Evolutionary conservation across 1,140 invertebrate genomes (phyloP).

Genomic region (Drosophila rufa): DNA sequence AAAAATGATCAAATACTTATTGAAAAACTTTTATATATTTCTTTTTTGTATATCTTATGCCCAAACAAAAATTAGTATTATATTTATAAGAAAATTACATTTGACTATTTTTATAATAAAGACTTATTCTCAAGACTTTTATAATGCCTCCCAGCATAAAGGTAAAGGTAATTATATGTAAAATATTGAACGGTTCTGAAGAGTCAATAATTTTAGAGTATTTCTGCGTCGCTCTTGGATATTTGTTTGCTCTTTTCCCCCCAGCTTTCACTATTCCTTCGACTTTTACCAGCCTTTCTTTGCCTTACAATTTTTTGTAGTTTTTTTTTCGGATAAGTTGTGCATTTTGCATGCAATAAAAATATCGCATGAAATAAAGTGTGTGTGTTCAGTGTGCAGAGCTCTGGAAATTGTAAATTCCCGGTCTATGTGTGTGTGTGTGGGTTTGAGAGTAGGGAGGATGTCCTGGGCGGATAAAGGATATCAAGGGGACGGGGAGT

Average conservation of each 20-base stretch:
- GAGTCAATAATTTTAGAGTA: not conserved
- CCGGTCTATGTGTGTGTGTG: constrained; percentile 43
- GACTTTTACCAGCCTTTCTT: constrained; percentile 5
- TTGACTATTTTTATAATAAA: too few species aligned
- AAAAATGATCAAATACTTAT: too few species aligned
- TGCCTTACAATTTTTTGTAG: constrained; percentile 11
- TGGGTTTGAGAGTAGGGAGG: not conserved
- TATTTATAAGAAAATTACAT: too few species aligned
- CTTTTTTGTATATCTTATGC: too few species aligned
- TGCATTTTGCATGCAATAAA: constrained; percentile 80
- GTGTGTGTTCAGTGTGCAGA: constrained; percentile 63
- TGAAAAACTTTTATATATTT: too few species aligned
- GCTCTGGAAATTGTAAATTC: constrained; percentile 80
- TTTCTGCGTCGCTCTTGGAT: not conserved
- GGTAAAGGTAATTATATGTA: too few species aligned
- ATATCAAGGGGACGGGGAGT: not conserved
- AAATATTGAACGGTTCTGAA: too few species aligned
- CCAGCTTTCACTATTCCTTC: not conserved
- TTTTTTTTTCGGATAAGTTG: constrained; percentile 23
- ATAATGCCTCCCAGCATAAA: too few species aligned
- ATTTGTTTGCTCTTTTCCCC: too few species aligned
- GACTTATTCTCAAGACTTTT: too few species aligned
- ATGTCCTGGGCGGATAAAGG: not conserved
- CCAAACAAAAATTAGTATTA: too few species aligned
- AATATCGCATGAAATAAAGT: constrained; percentile 78